Conservation (phyloP, 1,140 invertebrate genomes). For the Drosophila serrata region DNA sequence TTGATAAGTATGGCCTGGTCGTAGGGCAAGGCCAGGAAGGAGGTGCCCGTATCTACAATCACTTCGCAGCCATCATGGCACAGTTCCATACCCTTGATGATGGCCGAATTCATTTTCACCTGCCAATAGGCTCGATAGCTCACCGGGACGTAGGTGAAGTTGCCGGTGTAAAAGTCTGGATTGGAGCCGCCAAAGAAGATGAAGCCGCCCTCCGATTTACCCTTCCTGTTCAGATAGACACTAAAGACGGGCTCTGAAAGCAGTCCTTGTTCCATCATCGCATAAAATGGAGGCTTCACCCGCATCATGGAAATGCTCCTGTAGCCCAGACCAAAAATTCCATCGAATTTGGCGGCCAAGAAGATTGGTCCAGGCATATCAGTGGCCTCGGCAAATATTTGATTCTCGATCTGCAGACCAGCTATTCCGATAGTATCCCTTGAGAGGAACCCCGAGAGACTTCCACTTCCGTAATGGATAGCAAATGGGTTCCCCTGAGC, state of each 20-base stretch:
- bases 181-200: conserved; percentile 79
- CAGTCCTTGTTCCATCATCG: conserved; percentile 95
- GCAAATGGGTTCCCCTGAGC: conserved; percentile 95
- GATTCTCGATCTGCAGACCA: conserved; percentile 89
- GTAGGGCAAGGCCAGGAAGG: conserved; percentile 89
- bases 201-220: conserved; percentile 56
- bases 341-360: conserved; percentile 98
- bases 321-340: conserved; percentile 97
- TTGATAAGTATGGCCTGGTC: conserved; percentile 67
- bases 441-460: conserved; percentile 97
- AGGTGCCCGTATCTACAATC: conserved; percentile 93
- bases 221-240: conserved; percentile 92
- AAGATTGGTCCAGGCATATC: conserved; percentile 96
- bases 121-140: conserved; percentile 80
- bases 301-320: conserved; percentile 94
- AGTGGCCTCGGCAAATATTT: conserved; percentile 98
- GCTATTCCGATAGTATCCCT: conserved; percentile 92
- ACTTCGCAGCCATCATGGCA: conserved; percentile 87
- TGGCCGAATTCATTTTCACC: conserved; percentile 64
- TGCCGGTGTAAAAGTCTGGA: conserved; percentile 61
- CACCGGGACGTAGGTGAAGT: conserved; percentile 77
- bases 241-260: conserved; percentile 94
- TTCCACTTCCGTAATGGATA: conserved; percentile 98
- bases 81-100: conserved; percentile 61
- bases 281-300: conserved; percentile 97